Evolutionary conservation across 92 coral and sea anemone genomes (phyloP), one percentile per base, ranked within the genome.

Genomic region (Palythoa grandis): DNA sequence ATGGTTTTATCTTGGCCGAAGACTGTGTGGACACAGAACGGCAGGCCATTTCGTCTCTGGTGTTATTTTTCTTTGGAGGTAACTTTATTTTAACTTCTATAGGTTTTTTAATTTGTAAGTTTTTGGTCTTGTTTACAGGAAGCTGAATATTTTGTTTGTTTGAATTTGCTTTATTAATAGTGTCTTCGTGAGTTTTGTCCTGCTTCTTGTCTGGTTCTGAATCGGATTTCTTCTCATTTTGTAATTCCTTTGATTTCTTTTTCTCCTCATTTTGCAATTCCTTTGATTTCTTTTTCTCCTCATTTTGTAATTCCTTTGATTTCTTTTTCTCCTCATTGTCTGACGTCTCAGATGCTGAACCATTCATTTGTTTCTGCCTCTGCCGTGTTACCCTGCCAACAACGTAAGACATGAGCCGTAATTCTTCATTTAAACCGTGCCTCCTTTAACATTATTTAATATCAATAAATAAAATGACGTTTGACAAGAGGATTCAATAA

Each of bases 321-420:
- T 67, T 67, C 37, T 61, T 79, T 79, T 67, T 79, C 60, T 79
- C 84, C 53, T 79, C 84, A 6, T 25, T 79, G 58, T 80, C 75
- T 20, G 65, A 13, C 1, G 57, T 22, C 56, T 65, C 85, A 20
- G 85, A 48, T n/a, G 39, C n/a, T 8, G 74, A 22, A 14, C 39
- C 85, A 24, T 48, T 66, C 15, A 66, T 47, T 15, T 66, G 85
- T 39, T 43, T 80, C 74, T 80, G 85, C 13, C 85, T 29, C 24
- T 65, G 74, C 14, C 85, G 70, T 65, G 85, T 80, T 25, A 80
- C 85, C 47, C 74, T 80, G 61, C 19, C 23, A 80, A 65, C 5
- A 29, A 29, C 66, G 25, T 25, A 76, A 23, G 50, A 43, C 50
- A 43, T 43, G 50, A 43, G 50, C 50, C 0, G 50, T 43, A 43